phyloP scores from a whole-genome alignment of 2,888 invertebrate genomes.

The Melinopterus prodromus region DNA sequence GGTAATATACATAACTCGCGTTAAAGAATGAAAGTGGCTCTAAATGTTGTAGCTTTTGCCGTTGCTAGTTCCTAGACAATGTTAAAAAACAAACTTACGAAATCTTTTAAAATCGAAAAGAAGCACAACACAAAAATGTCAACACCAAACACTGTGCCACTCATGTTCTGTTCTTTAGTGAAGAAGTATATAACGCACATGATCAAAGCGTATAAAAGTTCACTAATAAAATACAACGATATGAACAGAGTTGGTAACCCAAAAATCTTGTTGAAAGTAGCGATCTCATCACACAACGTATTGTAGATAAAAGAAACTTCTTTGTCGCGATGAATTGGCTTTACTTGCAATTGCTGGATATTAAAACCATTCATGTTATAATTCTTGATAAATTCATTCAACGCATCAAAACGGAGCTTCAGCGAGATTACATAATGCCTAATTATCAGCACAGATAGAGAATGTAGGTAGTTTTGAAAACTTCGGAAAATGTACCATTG shows the following conservation, averaged over 20 bases:
- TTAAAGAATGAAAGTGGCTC: too few species aligned
- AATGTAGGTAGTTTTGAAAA: conserved; percentile 18
- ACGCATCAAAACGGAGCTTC: conserved; percentile 10
- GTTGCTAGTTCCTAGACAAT: too few species aligned
- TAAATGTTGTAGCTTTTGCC: not conserved
- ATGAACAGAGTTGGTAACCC: conserved; percentile 23
- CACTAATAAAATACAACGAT: conserved; percentile 12
- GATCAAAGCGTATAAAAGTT: conserved; percentile 19
- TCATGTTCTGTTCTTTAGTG: not conserved
- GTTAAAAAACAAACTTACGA: conserved; percentile 13
- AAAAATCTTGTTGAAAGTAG: conserved; percentile 17
- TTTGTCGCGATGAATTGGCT: not conserved
- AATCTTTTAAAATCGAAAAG: conserved; percentile 25
- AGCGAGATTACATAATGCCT: conserved; percentile 20
- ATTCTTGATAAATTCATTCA: conserved; percentile 13
- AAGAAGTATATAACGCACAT: conserved; percentile 24
- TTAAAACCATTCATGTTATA: not conserved
- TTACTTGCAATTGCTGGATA: not conserved
- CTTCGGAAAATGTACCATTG: conserved; percentile 11
- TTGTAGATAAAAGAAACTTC: conserved; percentile 21
- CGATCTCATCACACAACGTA: conserved; percentile 22
- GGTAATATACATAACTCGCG: too few species aligned
- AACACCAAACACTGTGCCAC: conserved; percentile 15
- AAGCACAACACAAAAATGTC: conserved; percentile 21
- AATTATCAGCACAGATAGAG: conserved; percentile 15